A percentile compares a stretch with the other conserved stretches of the same genome.
Evolutionary conservation across 1,140 invertebrate genomes (phyloP).

Genomic region (Macrostomum lignano): DNA sequence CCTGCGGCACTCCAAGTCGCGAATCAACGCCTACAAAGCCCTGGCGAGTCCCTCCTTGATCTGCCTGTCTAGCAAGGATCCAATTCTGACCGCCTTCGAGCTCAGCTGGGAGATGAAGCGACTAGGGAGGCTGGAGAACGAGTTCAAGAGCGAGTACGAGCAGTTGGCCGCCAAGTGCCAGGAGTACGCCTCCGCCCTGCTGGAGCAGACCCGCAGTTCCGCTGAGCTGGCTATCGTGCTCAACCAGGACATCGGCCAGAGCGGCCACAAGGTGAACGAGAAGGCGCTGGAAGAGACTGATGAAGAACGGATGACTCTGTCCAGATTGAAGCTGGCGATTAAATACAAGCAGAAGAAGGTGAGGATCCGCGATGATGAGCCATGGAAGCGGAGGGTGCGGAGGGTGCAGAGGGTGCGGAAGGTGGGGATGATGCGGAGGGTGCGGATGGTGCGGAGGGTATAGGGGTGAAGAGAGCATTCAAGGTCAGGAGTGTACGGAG

Average conservation of each 20-base stretch:
- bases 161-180: conserved; percentile 63
- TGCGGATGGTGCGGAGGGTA: too few species aligned
- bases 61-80: conserved; percentile 61
- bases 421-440: too few species aligned
- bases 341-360: conserved; percentile 92
- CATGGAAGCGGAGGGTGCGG: too few species aligned
- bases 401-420: too few species aligned
- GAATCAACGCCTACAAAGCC: conserved; percentile 56
- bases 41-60: conserved; percentile 45
- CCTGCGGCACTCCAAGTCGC: conserved; percentile 48
- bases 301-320: conserved; percentile 69
- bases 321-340: conserved; percentile 74
- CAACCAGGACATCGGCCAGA: conserved; percentile 15
- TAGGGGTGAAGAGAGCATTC: too few species aligned
- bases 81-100: conserved; percentile 71
- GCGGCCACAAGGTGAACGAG: too few species aligned
- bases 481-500: too few species aligned
- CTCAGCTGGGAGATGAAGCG: conserved; percentile 64
- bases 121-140: conserved; percentile 71
- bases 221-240: conserved; percentile 64
- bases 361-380: too few species aligned
- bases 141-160: conserved; percentile 55
- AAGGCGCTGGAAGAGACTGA: conserved; percentile 41
- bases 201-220: conserved; percentile 66
- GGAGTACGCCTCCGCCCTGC: conserved; percentile 62